phyloP scores from a whole-genome alignment of 2,888 invertebrate genomes.

The Agrenia bidenticulata region DNA sequence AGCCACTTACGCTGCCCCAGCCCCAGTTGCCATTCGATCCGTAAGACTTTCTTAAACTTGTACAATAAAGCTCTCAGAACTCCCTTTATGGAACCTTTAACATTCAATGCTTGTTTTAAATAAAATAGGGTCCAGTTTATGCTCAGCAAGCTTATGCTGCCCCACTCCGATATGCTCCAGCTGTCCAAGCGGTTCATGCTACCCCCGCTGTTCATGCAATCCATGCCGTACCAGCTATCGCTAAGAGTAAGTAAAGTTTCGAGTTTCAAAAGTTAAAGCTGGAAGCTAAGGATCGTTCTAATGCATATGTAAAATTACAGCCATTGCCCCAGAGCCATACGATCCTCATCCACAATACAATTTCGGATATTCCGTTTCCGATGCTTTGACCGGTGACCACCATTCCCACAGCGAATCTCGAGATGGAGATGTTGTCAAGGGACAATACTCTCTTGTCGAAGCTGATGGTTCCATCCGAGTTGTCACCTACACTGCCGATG shows the following conservation, averaged over 20 bases:
- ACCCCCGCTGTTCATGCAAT: conserved; percentile 3
- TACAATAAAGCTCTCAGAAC: too few relatives aligned
- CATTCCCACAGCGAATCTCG: conserved; percentile 16
- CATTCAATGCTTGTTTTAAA: too few relatives aligned
- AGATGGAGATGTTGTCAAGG: conserved; percentile 22
- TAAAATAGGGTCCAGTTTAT: neutral
- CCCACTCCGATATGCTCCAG: conserved; percentile 7
- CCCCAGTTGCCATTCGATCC: conserved; percentile 3
- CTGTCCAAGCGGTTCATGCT: conserved; percentile 7
- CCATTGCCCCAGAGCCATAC: conserved; percentile 26
- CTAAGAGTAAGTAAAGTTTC: neutral
- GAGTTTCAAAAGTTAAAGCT: neutral
- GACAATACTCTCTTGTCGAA: conserved; percentile 18
- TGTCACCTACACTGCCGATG: conserved; percentile 47
- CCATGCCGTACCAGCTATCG: neutral
- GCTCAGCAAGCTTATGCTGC: conserved; percentile 1
- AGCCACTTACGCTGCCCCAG: conserved; percentile 7
- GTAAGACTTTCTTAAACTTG: neutral
- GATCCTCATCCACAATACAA: conserved; percentile 21
- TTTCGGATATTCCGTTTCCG: conserved; percentile 21
- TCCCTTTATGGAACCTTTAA: too few relatives aligned
- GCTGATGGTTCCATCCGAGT: conserved; percentile 17
- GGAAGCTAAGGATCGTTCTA: neutral
- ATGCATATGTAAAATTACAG: neutral
- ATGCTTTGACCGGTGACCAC: conserved; percentile 23